Evolutionary conservation across 1,140 invertebrate genomes (phyloP).

Genomic region (Plectrocnemia conspersa): DNA sequence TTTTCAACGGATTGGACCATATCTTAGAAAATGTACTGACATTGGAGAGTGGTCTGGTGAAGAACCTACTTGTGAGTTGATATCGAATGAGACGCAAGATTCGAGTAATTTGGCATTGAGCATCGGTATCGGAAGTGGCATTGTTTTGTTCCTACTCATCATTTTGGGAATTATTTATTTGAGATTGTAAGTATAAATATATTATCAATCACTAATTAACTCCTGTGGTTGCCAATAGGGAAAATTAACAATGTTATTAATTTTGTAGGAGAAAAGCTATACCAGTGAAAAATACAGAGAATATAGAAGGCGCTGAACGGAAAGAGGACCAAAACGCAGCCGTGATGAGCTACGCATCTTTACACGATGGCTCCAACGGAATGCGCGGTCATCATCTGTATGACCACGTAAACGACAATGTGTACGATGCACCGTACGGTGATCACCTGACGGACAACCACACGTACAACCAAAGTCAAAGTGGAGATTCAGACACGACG

Average conservation of each 20-base stretch:
- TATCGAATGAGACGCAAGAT: slow-evolving; percentile 62
- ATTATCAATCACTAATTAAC: slow-evolving; percentile 4
- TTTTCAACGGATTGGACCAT: slow-evolving; percentile 75
- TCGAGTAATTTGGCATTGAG: slow-evolving; percentile 66
- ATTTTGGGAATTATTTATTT: slow-evolving; percentile 69
- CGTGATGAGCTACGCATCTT: slow-evolving; percentile 78
- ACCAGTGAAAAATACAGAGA: slow-evolving; percentile 82
- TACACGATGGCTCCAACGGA: slow-evolving; percentile 61
- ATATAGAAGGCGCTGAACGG: slow-evolving; percentile 75
- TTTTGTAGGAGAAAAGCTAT: slow-evolving; percentile 67
- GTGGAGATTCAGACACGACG: slow-evolving; percentile 46
- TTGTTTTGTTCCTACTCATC: slow-evolving; percentile 71
- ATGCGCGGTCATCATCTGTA: slow-evolving; percentile 57
- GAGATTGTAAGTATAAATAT: slow-evolving; percentile 61
- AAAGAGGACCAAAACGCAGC: slow-evolving; percentile 81
- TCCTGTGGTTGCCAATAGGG: too few relatives aligned
- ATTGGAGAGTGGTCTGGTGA: slow-evolving; percentile 80
- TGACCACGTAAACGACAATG: slow-evolving; percentile 70
- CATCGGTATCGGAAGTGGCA: slow-evolving; percentile 72
- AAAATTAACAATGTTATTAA: too few relatives aligned
- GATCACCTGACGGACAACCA: slow-evolving; percentile 46
- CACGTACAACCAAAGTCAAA: slow-evolving; percentile 43
- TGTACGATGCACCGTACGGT: slow-evolving; percentile 65
- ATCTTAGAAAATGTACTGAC: slow-evolving; percentile 75
- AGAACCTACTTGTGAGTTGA: slow-evolving; percentile 66